phyloP scores from a whole-genome alignment of 1,140 invertebrate species.

The Ladona fulva region DNA sequence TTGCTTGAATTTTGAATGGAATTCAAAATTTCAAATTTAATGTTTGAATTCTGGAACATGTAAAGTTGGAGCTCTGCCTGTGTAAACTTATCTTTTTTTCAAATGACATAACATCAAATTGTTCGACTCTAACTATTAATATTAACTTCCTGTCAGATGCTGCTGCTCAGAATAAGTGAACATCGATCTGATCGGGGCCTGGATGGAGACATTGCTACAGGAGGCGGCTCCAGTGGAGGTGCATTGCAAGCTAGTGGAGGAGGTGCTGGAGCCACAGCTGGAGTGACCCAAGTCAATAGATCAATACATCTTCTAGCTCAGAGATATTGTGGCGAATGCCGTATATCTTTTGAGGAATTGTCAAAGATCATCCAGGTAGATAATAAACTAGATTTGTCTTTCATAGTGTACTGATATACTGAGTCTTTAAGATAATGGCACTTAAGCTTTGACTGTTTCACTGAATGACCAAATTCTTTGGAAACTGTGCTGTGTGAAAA shows the following conservation, averaged over 20 bases:
- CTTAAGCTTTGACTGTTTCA: no score
- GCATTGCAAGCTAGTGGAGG: conserved; percentile 26
- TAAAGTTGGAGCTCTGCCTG: no score
- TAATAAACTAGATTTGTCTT: no score
- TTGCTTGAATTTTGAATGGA: no score
- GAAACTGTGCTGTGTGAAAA: no score
- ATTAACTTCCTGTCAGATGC: conserved; percentile 35
- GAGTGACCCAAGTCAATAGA: conserved; percentile 60
- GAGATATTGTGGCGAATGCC: conserved; percentile 91
- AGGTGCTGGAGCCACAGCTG: conserved; percentile 31
- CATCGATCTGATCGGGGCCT: conserved; percentile 54
- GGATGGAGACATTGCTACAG: conserved; percentile 44
- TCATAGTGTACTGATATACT: no score
- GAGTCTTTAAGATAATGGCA: no score
- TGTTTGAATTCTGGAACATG: no score
- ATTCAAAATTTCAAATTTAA: no score
- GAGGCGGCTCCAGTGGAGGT: conserved; percentile 27
- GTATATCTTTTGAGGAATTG: conserved; percentile 88
- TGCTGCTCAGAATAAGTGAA: conserved; percentile 68
- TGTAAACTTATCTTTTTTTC: no score
- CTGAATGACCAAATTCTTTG: no score
- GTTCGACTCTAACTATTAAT: neutral
- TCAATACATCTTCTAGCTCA: conserved; percentile 81
- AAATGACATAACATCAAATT: no score
- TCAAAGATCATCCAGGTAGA: conserved; percentile 75